Conservation (phyloP, 2,888 invertebrate species). For the Camponotus fellah region DNA sequence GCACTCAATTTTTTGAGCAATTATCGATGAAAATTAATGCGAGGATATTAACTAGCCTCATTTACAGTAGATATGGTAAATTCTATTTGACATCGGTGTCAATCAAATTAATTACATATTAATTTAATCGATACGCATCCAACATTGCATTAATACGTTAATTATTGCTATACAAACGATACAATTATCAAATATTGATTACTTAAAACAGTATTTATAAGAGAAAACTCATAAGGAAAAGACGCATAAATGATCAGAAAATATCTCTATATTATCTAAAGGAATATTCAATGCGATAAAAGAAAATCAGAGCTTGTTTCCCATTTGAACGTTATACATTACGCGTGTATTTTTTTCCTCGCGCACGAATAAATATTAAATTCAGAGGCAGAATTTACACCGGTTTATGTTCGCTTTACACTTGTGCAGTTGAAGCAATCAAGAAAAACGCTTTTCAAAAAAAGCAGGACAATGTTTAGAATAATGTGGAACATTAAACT, state of each 20-base stretch:
- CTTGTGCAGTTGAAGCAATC: conserved; percentile 31
- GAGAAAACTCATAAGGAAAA: neutral
- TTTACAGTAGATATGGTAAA: neutral
- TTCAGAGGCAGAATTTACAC: conserved; percentile 62
- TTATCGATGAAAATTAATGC: conserved; percentile 20
- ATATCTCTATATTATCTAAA: neutral
- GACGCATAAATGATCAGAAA: neutral
- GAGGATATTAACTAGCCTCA: conserved; percentile 12
- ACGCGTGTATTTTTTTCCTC: conserved; percentile 39
- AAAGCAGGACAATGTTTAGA: conserved; percentile 76
- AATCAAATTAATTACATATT: conserved; percentile 37
- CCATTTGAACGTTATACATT: conserved; percentile 30
- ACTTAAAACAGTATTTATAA: neutral
- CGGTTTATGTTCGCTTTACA: conserved; percentile 38
- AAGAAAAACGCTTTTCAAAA: conserved; percentile 71
- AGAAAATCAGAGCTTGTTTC: conserved; percentile 39
- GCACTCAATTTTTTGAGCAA: neutral
- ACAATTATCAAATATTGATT: conserved; percentile 19
- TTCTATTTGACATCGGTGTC: conserved; percentile 24
- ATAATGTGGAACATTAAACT: conserved; percentile 78
- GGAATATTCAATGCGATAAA: neutral
- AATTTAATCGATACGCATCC: conserved; percentile 23
- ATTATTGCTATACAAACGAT: neutral
- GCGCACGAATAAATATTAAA: conserved; percentile 77
- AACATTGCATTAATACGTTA: conserved; percentile 10